Evolutionary conservation across 2,797 vertebrate genomes (phyloP).

Genomic region (Garrulus glandarius): DNA sequence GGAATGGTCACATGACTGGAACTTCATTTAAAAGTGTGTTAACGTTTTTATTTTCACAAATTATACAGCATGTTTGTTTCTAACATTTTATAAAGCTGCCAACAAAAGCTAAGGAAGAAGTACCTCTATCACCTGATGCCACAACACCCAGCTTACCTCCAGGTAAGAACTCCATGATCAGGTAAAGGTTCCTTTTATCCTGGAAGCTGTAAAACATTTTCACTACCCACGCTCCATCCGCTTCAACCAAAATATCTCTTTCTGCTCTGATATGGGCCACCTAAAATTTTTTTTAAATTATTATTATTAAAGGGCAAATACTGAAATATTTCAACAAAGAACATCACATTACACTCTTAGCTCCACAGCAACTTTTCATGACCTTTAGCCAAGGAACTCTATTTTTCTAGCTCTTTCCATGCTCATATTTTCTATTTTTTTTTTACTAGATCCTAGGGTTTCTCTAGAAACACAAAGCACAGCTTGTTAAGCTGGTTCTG

Average conservation of each 20-base stretch:
- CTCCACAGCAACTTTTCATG: neutral
- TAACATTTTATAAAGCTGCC: neutral
- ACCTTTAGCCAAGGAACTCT: neutral
- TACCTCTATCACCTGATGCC: neutral
- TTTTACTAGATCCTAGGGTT: neutral
- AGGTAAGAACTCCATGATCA: conserved; percentile 99
- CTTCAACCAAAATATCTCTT: conserved; percentile 96
- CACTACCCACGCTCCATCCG: conserved; percentile 97
- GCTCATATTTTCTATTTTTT: neutral
- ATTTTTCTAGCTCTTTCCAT: neutral
- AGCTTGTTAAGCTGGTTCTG: neutral
- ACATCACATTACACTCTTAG: neutral
- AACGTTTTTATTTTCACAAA: neutral
- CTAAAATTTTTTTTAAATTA: conserved; percentile 60
- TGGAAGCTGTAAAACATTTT: conserved; percentile 99
- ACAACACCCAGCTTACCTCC: conserved; percentile 81
- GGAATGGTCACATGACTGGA: neutral
- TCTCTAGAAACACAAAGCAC: neutral
- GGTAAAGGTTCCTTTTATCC: conserved; percentile 97
- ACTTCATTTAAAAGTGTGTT: neutral
- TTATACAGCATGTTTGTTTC: neutral
- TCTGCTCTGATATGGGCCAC: conserved; percentile 97
- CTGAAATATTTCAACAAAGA: neutral
- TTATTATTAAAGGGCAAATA: neutral
- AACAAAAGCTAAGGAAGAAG: neutral